Base-by-base conservation (phyloP, 1,140 invertebrate species). In the Drosophila trapezifrons region DNA sequence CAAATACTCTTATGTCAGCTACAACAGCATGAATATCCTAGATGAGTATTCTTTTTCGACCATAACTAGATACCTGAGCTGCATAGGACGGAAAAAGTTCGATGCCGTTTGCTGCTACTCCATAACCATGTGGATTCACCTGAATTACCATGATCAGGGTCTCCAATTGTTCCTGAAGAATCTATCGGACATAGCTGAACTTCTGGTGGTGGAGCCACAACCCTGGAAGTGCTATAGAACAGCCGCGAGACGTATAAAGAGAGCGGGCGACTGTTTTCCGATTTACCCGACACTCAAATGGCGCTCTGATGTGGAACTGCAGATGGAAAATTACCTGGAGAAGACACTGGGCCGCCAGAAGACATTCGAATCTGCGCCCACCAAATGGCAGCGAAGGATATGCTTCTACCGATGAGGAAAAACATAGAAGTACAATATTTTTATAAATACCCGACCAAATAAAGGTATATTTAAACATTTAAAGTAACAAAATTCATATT, bases 61-160 rank as follows among this genome's bases (percentile, higher is more conserved):
- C 0, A 83, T 96, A 7, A 66, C 91, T 5, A 49, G 86, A 0
- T 94, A 93, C 90, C 82, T 95, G 54, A 52, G 82, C 9, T 66
- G 1, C 60, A 93, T 62, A 75, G 0, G 92, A 2, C 93, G 92
- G 58, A 52, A 77, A 2, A 92, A 92, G 66, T 97, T 97, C 92
- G 94, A 96, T 92, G 93, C 95, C 15, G 93, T 94, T 27, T 96
- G 96, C 90, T 96, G 95, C 86, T 97, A 97, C 91, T 97, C 96
- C 17, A 94, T 97, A 13, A 96, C 96, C 15, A 97, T 97, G 96
- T 97, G 96, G 96, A 96, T 97, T 75, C 96, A 97, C 91, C 83
- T 97, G 25, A 97, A 97, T 91, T 92, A 95, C 92, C 96, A 96
- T 13, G 96, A 97, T 93, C 89, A 92, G 5, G 96, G 95, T 2